Conservation (phyloP, 2,888 invertebrate genomes). For the Caenorhabditis angaria region DNA sequence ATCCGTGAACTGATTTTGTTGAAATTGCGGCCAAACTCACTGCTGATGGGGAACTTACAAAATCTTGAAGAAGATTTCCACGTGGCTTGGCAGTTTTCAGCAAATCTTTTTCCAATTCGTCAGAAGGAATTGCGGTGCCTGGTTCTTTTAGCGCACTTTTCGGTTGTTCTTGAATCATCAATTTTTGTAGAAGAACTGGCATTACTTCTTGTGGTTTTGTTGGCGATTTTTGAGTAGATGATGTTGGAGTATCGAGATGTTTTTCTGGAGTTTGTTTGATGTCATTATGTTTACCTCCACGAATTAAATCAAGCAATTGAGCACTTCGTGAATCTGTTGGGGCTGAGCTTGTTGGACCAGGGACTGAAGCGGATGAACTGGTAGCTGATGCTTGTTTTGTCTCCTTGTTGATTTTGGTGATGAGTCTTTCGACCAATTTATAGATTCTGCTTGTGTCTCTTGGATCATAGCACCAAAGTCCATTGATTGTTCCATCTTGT, state of each 20-base stretch:
- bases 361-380: slow-evolving; percentile 8
- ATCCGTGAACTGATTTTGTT: slow-evolving; percentile 52
- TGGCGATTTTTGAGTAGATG: slow-evolving; percentile 11
- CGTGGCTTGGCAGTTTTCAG: slow-evolving; percentile 48
- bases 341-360: slow-evolving; percentile 12
- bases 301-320: slow-evolving; percentile 40
- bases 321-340: slow-evolving; percentile 9
- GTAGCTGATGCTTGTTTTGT: slow-evolving; percentile 12
- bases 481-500: slow-evolving; percentile 52
- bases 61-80: slow-evolving; percentile 30
- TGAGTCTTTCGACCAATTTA: slow-evolving; percentile 39
- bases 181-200: slow-evolving; percentile 47
- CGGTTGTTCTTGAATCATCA: slow-evolving; percentile 46
- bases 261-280: slow-evolving; percentile 2
- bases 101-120: slow-evolving; percentile 52
- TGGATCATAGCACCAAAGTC: slow-evolving; percentile 56
- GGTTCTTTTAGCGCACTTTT: slow-evolving; percentile 25
- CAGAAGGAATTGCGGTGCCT: slow-evolving; percentile 41
- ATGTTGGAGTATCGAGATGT: slow-evolving; percentile 8
- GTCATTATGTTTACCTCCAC: slow-evolving; percentile 20
- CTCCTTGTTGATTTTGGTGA: slow-evolving; percentile 22
- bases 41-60: slow-evolving; percentile 54
- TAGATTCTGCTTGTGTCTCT: slow-evolving; percentile 44
- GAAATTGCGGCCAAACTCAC: slow-evolving; percentile 52
- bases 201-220: slow-evolving; percentile 9